Evolutionary conservation across 1,140 invertebrate genomes (phyloP).

Genomic region (Drosophila carrolli): DNA sequence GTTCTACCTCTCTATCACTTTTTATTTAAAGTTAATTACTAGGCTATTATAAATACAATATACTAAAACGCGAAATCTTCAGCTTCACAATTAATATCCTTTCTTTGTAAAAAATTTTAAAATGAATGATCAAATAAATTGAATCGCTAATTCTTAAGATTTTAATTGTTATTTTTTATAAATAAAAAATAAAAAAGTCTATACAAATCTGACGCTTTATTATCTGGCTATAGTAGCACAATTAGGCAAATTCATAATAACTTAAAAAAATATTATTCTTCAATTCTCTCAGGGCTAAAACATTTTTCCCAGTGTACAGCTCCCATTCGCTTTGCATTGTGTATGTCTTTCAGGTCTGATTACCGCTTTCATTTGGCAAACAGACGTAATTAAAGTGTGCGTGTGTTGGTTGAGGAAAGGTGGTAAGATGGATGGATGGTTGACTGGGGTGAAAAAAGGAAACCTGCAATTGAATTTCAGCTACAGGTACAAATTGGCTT

Average conservation of each 20-base stretch:
- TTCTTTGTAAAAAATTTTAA: not conserved
- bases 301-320: not conserved
- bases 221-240: no score
- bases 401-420: conserved; percentile 31
- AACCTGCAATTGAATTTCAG: conserved; percentile 78
- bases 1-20: no score
- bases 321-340: conserved; percentile 57
- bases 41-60: no score
- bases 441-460: conserved; percentile 25
- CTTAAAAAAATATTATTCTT: not conserved
- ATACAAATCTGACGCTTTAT: no score
- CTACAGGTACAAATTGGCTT: conserved; percentile 75
- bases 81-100: no score
- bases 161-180: no score
- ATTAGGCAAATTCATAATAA: no score
- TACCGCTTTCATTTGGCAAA: conserved; percentile 80
- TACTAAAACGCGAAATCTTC: not conserved
- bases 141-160: no score
- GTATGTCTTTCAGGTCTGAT: conserved; percentile 78
- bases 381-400: conserved; percentile 77
- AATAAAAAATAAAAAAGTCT: no score
- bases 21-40: no score
- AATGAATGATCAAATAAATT: no score
- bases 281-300: no score
- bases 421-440: conserved; percentile 1